Evolutionary conservation across 2,797 vertebrate genomes (phyloP).

Genomic region (Gambusia yucatana): DNA sequence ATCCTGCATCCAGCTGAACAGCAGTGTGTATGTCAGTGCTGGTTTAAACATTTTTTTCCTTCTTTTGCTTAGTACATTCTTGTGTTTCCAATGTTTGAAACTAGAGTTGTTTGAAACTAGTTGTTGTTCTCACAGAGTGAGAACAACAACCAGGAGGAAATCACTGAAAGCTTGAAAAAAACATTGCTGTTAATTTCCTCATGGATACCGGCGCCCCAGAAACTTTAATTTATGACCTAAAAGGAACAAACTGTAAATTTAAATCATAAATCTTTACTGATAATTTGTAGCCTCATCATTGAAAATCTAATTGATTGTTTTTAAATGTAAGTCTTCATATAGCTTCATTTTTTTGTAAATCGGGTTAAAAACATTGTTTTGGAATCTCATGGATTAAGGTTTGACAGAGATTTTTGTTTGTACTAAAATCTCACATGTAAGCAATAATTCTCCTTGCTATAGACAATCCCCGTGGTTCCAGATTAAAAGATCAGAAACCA

Average conservation of each 20-base stretch:
- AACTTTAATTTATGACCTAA: constrained; percentile 7
- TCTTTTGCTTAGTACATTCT: constrained; percentile 1
- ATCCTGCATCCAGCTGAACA: constrained; percentile 34
- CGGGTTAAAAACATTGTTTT: background rate
- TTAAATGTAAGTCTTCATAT: background rate
- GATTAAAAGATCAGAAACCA: background rate
- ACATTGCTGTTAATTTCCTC: constrained; percentile 7
- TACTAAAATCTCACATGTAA: background rate
- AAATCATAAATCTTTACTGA: constrained; percentile 20
- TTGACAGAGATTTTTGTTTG: background rate
- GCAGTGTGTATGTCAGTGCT: constrained; percentile 17
- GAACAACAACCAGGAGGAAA: background rate
- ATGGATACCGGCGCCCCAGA: constrained; percentile 11
- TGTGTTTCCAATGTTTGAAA: constrained; percentile 4
- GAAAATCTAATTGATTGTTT: constrained; percentile 30
- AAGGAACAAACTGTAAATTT: constrained; percentile 16
- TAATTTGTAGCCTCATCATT: constrained; percentile 55
- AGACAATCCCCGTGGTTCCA: background rate
- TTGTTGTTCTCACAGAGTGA: no score
- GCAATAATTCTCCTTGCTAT: background rate
- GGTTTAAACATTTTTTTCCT: background rate
- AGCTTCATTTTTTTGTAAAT: background rate
- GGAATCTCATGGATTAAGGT: background rate
- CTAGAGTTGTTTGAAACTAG: no score
- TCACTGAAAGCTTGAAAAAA: background rate